phyloP scores from a whole-genome alignment of 2,888 invertebrate genomes.

The Protophormia terraenovae region DNA sequence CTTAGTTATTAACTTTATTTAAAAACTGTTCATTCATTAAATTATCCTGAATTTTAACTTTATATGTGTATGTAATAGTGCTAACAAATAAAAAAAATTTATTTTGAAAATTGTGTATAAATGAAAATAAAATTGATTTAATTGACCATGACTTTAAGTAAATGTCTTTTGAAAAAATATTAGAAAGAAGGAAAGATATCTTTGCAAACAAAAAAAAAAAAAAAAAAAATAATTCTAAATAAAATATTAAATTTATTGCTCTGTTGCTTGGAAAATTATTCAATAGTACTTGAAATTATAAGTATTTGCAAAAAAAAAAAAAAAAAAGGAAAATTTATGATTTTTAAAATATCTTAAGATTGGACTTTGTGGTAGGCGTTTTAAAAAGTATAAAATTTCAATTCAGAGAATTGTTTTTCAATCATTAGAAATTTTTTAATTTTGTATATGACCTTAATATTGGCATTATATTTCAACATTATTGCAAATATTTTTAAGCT shows the following conservation, averaged over 20 bases:
- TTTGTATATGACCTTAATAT: no score
- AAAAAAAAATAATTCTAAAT: no score
- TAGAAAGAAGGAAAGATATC: neutral
- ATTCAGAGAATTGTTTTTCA: neutral
- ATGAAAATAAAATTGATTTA: neutral
- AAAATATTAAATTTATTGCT: slow-evolving; percentile 15
- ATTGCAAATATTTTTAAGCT: no score
- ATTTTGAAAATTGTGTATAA: neutral
- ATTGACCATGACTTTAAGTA: slow-evolving; percentile 24
- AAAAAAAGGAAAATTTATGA: neutral
- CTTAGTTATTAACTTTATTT: no score
- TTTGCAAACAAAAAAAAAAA: neutral
- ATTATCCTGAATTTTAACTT: neutral
- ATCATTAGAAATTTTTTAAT: neutral
- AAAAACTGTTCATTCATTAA: neutral
- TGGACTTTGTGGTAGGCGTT: neutral
- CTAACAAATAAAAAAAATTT: neutral
- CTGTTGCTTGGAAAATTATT: slow-evolving; percentile 17
- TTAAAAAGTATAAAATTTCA: neutral
- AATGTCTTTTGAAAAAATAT: neutral
- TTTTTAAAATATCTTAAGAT: neutral
- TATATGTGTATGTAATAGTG: neutral
- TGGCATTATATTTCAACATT: no score
- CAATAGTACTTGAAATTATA: neutral
- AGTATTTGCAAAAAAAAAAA: neutral